phyloP scores from a whole-genome alignment of 92 coral and sea anemone genomes.

The Heteractis magnifica region DNA sequence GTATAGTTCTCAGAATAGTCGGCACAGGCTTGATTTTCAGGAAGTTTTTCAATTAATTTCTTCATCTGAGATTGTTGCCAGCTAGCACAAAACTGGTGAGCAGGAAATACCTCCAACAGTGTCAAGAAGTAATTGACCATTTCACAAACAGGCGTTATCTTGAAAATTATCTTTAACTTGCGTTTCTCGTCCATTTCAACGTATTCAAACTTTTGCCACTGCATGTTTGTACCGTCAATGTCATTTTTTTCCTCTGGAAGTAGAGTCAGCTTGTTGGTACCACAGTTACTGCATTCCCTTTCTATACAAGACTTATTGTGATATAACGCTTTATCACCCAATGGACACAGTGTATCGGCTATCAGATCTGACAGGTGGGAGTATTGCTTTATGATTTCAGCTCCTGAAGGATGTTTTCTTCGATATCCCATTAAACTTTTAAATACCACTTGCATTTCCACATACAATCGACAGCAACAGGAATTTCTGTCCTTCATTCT shows the following conservation, averaged over 20 bases:
- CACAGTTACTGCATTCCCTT: not conserved
- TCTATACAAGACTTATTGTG: not conserved
- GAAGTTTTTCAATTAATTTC: constrained; percentile 32
- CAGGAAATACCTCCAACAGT: constrained; percentile 29
- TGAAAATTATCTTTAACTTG: constrained; percentile 31
- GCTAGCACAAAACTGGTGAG: constrained; percentile 59
- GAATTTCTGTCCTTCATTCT: constrained; percentile 34
- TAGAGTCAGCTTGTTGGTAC: not conserved
- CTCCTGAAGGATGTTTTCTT: not conserved
- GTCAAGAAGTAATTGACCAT: constrained; percentile 24
- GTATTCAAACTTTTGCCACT: constrained; percentile 35
- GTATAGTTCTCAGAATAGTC: constrained; percentile 42
- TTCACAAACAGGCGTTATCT: constrained; percentile 21
- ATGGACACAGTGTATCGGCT: not conserved
- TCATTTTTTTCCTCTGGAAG: not conserved
- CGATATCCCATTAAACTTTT: not conserved
- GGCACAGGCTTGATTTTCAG: constrained; percentile 25
- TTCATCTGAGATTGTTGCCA: constrained; percentile 54
- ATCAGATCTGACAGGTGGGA: not conserved
- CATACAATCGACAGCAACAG: constrained; percentile 38
- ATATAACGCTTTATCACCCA: not conserved
- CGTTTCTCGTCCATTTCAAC: not conserved
- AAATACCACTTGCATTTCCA: too few species aligned
- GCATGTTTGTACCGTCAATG: not conserved
- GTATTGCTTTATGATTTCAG: not conserved